Base-by-base conservation (phyloP, 2,113 vertebrate species). In the Bufo gargarizans region DNA sequence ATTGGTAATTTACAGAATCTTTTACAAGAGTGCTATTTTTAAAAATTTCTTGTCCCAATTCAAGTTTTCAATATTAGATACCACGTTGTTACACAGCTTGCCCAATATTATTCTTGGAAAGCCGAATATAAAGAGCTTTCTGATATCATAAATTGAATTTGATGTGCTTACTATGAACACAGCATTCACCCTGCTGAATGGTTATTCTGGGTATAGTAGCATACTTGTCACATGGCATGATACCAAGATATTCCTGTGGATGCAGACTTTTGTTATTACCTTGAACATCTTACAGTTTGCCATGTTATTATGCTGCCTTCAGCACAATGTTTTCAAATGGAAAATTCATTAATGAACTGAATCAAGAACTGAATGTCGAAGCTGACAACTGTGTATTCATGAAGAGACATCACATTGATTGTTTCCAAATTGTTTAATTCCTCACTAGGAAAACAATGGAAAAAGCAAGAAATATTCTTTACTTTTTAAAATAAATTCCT, bases 361-460 rank as follows among this genome's bases (percentile, higher is more conserved):
- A 53, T 84, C n/a, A 69, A 69, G 49, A 71, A 56, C 45, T 56
- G 10, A 47, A 69, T 61, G 63, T 22, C 58, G 50, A 71, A 71
- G 77, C 49, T 20, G 55, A 69, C 22, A 69, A 61, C 80, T 67
- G 22, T 78, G 77, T 50, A 87, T 71, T 87, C 77, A 56, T 33
- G 49, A 47, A 87, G n/a, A 80, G 74, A 78, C 43, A 87, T 80
- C 61, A 85, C 67, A 59, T 43, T 56, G 11, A 87, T 87, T 65
- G 61, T 45, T 56, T 76, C 43, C 6, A 86, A 86, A 78, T 80
- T 80, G 33, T 80, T 65, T 87, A 80, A 80, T 87, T 71, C 61
- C 45, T 20, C 77, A 71, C 9, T 55, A 71, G 61, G 33, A 87
- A 80, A 80, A 55, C 77, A 87, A 71, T 56, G 14, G 33, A 43